These are phyloP conservation scores for Arenicola marina DNA, from an alignment of 2,888 invertebrate species.

Conservation along the genomic window DNA sequence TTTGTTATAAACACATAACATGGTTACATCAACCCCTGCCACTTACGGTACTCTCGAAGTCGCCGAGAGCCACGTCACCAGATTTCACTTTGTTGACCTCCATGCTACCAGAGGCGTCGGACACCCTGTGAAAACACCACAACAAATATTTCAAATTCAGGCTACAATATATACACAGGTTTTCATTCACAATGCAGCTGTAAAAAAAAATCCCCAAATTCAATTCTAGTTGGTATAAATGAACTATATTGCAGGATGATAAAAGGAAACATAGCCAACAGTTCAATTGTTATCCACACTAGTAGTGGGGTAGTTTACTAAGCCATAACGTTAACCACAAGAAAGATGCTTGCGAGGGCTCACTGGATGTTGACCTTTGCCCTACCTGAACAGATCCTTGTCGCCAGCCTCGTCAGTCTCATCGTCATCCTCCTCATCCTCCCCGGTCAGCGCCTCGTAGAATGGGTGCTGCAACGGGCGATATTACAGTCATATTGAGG, in stretches of 20 bases:
- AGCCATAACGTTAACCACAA: too few relatives aligned
- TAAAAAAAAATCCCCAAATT: too few relatives aligned
- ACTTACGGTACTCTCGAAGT: slow-evolving; percentile 37
- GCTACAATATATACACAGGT: not conserved
- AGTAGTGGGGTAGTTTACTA: too few relatives aligned
- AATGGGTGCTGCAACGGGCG: slow-evolving; percentile 46
- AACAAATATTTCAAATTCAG: not conserved
- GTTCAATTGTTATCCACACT: too few relatives aligned
- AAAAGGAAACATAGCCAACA: too few relatives aligned
- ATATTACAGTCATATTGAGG: slow-evolving; percentile 6
- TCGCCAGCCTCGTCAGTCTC: slow-evolving; percentile 6
- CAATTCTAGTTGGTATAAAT: not conserved
- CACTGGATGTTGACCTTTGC: not conserved
- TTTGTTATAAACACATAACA: too few relatives aligned
- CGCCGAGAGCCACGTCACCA: slow-evolving; percentile 33
- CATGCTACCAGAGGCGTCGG: slow-evolving; percentile 43
- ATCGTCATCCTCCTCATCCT: slow-evolving; percentile 27
- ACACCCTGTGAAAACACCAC: slow-evolving; percentile 18
- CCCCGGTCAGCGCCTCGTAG: slow-evolving; percentile 40
- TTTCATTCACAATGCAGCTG: too few relatives aligned
- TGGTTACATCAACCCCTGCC: too few relatives aligned
- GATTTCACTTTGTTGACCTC: slow-evolving; percentile 39
- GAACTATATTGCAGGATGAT: too few relatives aligned
- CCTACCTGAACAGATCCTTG: slow-evolving; percentile 18
- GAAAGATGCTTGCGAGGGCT: too few relatives aligned